Conservation (phyloP, 2,888 invertebrate genomes). For the Pristionchus fissidentatus region DNA sequence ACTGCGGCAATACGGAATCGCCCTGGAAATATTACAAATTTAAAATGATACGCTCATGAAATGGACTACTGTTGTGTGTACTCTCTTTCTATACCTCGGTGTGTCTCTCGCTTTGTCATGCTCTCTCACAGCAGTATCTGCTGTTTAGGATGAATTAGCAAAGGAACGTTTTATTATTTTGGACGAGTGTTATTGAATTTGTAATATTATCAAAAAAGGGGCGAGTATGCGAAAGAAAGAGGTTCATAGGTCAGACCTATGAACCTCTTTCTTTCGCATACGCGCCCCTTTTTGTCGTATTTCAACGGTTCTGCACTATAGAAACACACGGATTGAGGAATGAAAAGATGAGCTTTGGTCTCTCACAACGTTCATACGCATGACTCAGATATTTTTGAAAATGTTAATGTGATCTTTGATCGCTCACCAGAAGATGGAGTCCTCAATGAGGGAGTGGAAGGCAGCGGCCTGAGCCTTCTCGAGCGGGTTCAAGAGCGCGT, state of each 20-base stretch:
- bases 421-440: conserved; percentile 62
- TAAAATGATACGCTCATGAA: too few relatives aligned
- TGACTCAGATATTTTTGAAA: background rate
- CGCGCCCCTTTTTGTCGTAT: too few relatives aligned
- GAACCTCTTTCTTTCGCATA: too few relatives aligned
- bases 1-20: conserved; percentile 58
- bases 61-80: too few relatives aligned
- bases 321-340: too few relatives aligned
- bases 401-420: background rate
- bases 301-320: background rate
- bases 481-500: conserved; percentile 54
- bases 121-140: background rate
- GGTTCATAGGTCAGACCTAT: too few relatives aligned
- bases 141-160: too few relatives aligned
- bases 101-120: background rate
- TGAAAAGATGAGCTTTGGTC: too few relatives aligned
- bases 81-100: too few relatives aligned
- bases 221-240: too few relatives aligned
- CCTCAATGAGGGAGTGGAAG: conserved; percentile 65
- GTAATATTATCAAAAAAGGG: too few relatives aligned
- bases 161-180: too few relatives aligned
- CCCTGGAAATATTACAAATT: conserved; percentile 48
- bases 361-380: background rate
- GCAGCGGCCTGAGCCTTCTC: conserved; percentile 63
- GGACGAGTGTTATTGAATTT: background rate